Base-by-base conservation (phyloP, 2,113 vertebrate genomes). In the Hirundichthys speculiger region DNA sequence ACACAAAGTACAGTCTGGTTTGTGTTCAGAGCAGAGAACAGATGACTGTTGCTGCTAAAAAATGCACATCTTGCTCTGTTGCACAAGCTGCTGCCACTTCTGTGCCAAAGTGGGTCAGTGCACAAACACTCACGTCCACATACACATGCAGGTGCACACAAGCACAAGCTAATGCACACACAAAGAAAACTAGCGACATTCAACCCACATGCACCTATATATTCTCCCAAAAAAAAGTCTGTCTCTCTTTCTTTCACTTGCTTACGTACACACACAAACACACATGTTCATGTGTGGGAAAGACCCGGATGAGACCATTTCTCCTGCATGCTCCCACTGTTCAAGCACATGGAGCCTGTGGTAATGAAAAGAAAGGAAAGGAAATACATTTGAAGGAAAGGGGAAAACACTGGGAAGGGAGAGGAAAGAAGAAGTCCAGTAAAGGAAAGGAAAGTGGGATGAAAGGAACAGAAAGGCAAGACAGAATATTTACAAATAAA, bases 41-140 rank as follows among this genome's bases (percentile, higher is more conserved):
- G 59, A 73, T 85, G 83, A 85, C 79, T 79, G 79, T 86, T 86
- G 83, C 87, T 87, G 77, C 77, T 89, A 77, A 86, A 86, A 89
- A 85, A 85, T 81, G 77, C 77, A 83, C 83, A 83, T 83, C 82
- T 74, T 84, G 78, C 83, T 89, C 83, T 85, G 82, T 85, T 88
- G 82, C 84, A 75, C 86, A 88, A 79, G 84, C 82, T 80, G 82
- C 85, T 79, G 69, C 72, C 52, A 58, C 64, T 84, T 73, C 85
- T 86, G 81, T 79, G 75, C 74, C 86, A 88, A 90, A 88, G 74
- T 88, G 82, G 86, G 84, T 88, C 86, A 89, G 75, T 22, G 30
- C 48, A 5, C 69, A 62, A 53, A 49, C 53, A 54, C 69, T 57
- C 56, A 76, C 21, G 30, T 52, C 24, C 38, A 51, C 42, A 57